Percentiles rank a stretch among this genome's conserved stretches.
Evolutionary conservation across 1,140 invertebrate species (phyloP).

Genomic region (Lasioglossum baleicum): DNA sequence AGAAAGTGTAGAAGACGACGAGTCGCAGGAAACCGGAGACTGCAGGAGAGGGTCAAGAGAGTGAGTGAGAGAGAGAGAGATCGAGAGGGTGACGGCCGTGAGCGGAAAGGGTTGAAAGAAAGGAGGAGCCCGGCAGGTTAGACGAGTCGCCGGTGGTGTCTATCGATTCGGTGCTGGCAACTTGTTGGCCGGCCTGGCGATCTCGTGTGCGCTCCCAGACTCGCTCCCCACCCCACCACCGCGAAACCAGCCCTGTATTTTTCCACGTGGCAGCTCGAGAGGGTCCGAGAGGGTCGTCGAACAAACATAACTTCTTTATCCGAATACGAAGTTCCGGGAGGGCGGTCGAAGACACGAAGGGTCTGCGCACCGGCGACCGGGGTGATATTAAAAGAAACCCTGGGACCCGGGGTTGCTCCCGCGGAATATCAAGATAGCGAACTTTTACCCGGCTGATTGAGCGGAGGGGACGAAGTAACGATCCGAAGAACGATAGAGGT

Average conservation of each 20-base stretch:
- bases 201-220: conserved; percentile 16
- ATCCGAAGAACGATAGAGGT: background rate
- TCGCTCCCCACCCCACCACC: background rate
- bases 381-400: no score
- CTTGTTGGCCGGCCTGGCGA: conserved; percentile 71
- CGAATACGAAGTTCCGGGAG: background rate
- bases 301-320: conserved; percentile 1
- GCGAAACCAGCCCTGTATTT: conserved; percentile 1
- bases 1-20: background rate
- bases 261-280: conserved; percentile 16
- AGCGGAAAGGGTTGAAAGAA: background rate
- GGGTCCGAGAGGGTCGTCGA: background rate
- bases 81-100: conserved; percentile 11
- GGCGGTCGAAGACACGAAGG: background rate
- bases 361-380: no score
- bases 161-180: conserved; percentile 78
- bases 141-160: conserved; percentile 66
- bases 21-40: background rate
- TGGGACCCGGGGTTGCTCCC: no score
- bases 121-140: conserved; percentile 22
- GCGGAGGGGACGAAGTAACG: background rate
- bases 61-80: conserved; percentile 14
- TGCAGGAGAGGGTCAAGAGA: background rate
- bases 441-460: no score
- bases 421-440: background rate